These are phyloP conservation scores for Colistium nudipinnis DNA, from an alignment of 2,113 vertebrate species.

Conservation along the genomic window DNA sequence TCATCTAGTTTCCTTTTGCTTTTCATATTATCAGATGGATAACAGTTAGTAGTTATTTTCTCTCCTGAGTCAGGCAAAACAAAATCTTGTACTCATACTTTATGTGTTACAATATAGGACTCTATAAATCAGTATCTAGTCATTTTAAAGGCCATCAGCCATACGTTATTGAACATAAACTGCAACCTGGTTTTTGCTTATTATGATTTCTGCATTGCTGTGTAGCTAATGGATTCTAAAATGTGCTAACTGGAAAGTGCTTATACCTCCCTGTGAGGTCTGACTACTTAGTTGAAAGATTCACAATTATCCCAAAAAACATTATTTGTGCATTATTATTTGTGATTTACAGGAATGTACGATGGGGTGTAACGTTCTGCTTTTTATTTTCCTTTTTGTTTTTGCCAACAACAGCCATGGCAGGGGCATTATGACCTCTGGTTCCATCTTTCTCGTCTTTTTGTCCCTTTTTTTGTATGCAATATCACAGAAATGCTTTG, in stretches of 20 bases:
- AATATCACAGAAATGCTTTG: no score
- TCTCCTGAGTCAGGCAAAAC: background rate
- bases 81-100: no score
- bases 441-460: background rate
- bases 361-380: background rate
- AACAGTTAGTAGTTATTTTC: background rate
- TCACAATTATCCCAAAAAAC: constrained; percentile 20
- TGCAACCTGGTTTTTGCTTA: background rate
- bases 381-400: background rate
- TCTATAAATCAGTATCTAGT: background rate
- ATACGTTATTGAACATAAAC: background rate
- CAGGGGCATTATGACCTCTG: background rate
- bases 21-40: background rate
- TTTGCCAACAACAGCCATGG: background rate
- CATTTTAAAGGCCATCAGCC: background rate
- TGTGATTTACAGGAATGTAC: constrained; percentile 7
- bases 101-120: no score
- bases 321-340: constrained; percentile 6
- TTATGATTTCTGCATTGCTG: background rate
- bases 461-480: background rate
- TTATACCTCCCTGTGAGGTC: background rate
- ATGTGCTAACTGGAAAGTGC: background rate
- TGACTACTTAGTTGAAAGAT: constrained; percentile 9
- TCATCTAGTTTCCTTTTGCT: background rate
- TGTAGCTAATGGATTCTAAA: background rate